Percentiles rank a stretch among this genome's conserved stretches.
Evolutionary conservation across 2,797 vertebrate species (phyloP).

Genomic region (Manis crassicaudata): DNA sequence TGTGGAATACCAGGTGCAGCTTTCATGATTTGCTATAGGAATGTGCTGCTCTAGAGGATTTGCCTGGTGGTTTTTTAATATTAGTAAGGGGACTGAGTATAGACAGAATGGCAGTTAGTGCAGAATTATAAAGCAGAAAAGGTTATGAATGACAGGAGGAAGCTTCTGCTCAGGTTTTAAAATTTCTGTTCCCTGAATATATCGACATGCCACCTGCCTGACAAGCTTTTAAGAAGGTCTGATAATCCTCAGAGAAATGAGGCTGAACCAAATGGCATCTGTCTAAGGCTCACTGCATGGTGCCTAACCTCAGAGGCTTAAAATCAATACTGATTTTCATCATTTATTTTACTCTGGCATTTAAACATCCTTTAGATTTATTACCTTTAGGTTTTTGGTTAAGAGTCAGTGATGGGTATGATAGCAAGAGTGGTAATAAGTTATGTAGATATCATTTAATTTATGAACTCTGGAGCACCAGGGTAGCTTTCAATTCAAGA

Average conservation of each 20-base stretch:
- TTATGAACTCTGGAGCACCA: conserved; percentile 58
- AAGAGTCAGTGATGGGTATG: conserved; percentile 38
- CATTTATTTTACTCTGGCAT: conserved; percentile 63
- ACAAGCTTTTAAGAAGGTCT: conserved; percentile 45
- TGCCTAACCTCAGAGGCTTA: conserved; percentile 37
- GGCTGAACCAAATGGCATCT: background rate
- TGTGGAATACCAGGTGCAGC: background rate
- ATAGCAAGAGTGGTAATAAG: conserved; percentile 35
- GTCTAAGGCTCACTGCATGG: background rate
- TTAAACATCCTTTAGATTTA: conserved; percentile 49
- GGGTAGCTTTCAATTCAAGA: conserved; percentile 61
- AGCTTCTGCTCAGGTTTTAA: conserved; percentile 20
- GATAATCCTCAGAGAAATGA: conserved; percentile 27
- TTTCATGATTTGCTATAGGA: background rate
- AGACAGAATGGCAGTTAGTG: background rate
- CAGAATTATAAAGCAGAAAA: conserved; percentile 48
- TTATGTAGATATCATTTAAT: conserved; percentile 63
- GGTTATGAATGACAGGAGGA: background rate
- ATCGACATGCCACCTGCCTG: background rate
- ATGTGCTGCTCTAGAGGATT: background rate
- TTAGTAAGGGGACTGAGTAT: background rate
- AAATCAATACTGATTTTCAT: conserved; percentile 62
- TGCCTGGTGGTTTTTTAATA: background rate
- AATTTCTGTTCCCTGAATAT: background rate
- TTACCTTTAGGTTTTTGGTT: conserved; percentile 61